Percentiles rank a stretch among this genome's conserved stretches.
Conservation (phyloP, 2,113 vertebrate genomes). For the Morone saxatilis region DNA sequence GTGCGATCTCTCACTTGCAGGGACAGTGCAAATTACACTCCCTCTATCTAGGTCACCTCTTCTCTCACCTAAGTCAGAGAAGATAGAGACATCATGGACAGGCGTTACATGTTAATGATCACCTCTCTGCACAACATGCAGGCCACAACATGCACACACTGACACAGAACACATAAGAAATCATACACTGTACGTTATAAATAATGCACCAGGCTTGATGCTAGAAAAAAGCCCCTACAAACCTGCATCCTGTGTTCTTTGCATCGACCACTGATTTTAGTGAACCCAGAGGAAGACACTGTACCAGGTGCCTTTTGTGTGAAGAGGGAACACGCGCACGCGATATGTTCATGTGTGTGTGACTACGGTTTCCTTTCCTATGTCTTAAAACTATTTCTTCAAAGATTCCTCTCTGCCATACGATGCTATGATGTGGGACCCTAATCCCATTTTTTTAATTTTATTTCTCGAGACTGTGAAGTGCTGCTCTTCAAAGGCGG, state of each 20-base stretch:
- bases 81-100: slow-evolving; percentile 62
- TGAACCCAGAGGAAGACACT: slow-evolving; percentile 9
- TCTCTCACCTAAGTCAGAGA: slow-evolving; percentile 72
- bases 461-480: slow-evolving; percentile 62
- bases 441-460: slow-evolving; percentile 67
- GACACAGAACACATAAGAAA: not conserved
- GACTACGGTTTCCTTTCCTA: slow-evolving; percentile 21
- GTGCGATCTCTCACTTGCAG: slow-evolving; percentile 60
- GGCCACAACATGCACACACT: not conserved
- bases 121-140: slow-evolving; percentile 9
- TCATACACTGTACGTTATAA: not conserved
- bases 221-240: not conserved
- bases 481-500: slow-evolving; percentile 56
- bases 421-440: slow-evolving; percentile 49
- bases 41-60: slow-evolving; percentile 71
- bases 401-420: slow-evolving; percentile 50
- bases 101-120: slow-evolving; percentile 59
- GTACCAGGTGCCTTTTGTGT: slow-evolving; percentile 7
- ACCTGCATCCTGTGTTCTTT: slow-evolving; percentile 9
- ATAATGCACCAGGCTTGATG: not conserved
- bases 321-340: not conserved
- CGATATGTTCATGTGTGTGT: not conserved
- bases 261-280: not conserved
- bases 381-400: slow-evolving; percentile 51
- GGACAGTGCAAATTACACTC: slow-evolving; percentile 69